Evolutionary conservation across 2,113 vertebrate species (phyloP).

Genomic region (Rhynchomys soricoides): DNA sequence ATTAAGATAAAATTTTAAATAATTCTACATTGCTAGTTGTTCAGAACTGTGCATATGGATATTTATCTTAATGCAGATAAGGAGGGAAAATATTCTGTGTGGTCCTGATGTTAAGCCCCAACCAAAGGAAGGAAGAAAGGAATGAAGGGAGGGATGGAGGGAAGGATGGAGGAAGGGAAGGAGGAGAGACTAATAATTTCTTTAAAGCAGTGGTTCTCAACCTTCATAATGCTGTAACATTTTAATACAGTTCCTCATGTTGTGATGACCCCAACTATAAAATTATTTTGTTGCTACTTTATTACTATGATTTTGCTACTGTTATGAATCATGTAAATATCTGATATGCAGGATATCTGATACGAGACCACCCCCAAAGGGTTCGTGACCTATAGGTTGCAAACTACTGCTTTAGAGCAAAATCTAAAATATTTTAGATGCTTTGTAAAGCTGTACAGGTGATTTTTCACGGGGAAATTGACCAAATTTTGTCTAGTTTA

Average conservation of each 20-base stretch:
- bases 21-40: not conserved
- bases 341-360: not conserved
- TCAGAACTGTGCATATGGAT: not conserved
- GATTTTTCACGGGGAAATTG: not conserved
- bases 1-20: not conserved
- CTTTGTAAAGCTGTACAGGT: not conserved
- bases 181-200: not conserved
- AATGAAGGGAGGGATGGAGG: rapidly evolving
- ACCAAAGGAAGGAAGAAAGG: not conserved
- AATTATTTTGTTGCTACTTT: not conserved
- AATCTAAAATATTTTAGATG: not conserved
- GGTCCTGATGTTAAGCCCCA: not conserved
- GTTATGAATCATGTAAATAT: not conserved
- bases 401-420: not conserved
- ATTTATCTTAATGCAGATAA: not conserved
- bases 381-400: not conserved
- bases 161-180: rapidly evolving
- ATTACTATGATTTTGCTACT: not conserved
- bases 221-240: no score
- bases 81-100: not conserved
- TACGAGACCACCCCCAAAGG: not conserved
- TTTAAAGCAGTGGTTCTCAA: not conserved
- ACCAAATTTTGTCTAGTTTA: not conserved
- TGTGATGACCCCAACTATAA: not conserved
- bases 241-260: not conserved